Conservation (phyloP, 1,140 invertebrate genomes). For the Ceratina japonica region DNA sequence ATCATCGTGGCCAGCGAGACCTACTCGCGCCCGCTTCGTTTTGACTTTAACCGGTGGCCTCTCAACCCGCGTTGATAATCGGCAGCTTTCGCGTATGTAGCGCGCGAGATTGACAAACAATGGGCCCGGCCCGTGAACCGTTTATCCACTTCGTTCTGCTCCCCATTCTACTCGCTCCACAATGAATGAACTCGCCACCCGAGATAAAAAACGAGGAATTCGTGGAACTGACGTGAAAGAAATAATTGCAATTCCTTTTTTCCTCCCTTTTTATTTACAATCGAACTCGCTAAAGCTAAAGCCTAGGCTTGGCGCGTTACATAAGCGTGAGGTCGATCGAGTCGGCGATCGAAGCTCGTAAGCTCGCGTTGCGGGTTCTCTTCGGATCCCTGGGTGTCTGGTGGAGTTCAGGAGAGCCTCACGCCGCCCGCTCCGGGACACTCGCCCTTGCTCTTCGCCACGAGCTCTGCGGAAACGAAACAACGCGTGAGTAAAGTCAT, state of each 20-base stretch:
- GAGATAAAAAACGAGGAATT: no score
- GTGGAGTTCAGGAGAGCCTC: slow-evolving; percentile 59
- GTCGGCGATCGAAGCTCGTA: background rate
- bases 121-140: slow-evolving; percentile 34
- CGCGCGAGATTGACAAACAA: slow-evolving; percentile 70
- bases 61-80: slow-evolving; percentile 34
- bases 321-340: background rate
- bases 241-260: background rate
- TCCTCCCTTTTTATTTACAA: background rate
- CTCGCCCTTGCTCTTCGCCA: slow-evolving; percentile 70
- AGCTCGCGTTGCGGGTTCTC: background rate
- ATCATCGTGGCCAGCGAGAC: background rate
- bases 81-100: slow-evolving; percentile 58
- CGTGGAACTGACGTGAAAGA: no score
- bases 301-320: background rate
- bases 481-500: background rate
- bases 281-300: background rate
- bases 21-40: background rate
- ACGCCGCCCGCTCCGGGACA: slow-evolving; percentile 70
- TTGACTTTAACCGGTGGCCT: no score
- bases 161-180: background rate
- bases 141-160: background rate
- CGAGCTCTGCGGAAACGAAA: slow-evolving; percentile 60
- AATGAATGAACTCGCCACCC: no score
- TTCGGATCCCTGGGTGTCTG: background rate